Evolutionary conservation across 2,888 invertebrate genomes (phyloP), one percentile per base, ranked within the genome.

Genomic region (Megalurothrips usitatus): DNA sequence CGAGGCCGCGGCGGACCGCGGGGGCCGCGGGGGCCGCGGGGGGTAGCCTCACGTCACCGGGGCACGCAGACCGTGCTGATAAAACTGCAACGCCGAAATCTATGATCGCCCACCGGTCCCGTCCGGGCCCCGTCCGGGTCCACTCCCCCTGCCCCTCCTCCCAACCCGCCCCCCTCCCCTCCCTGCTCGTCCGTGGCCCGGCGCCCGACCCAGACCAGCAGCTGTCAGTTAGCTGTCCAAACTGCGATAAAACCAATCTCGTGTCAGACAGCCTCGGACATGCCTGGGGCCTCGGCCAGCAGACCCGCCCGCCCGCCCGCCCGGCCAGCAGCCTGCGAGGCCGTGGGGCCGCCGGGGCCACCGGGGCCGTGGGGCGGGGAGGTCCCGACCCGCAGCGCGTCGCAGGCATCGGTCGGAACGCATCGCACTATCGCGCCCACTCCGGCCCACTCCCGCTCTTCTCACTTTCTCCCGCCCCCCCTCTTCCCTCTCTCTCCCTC

Each of bases 221-320:
- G 68, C 68, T 75, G 68, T 75, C 68, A 75, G 68, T 75, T 75
- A 75, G 68, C 68, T 75, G 68, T 75, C 68, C 68, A 75, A 75
- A 75, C 68, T 75, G 68, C 68, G 68, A 75, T 75, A 75, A 75
- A 75, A 75, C 68, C 68, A 75, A 75, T 75, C 68, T 75, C 68
- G 68, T 75, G 68, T 75, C 68, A 12, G 68, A 26, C 68, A 9
- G 68, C 68, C 68, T 75, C 68, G 68, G 68, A 26, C 68, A 26
- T 12, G 68, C 68, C 26, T 26, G 14, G 58, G 68, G 68, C 68
- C 58, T 4, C 23, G 68, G 68, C 68, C 23, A 23, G 68, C 26
- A 11, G 23, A 1, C 19, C 63, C 19, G 63, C 1, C 63, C 63
- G n/a, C 2, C 23, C 49, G 9, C 49, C 49, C 49, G 49, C 63